Percentiles rank a stretch among this genome's conserved stretches.
These are phyloP conservation scores for Ethmia dodecea DNA, from an alignment of 2,888 invertebrate genomes.

Conservation along the genomic window DNA sequence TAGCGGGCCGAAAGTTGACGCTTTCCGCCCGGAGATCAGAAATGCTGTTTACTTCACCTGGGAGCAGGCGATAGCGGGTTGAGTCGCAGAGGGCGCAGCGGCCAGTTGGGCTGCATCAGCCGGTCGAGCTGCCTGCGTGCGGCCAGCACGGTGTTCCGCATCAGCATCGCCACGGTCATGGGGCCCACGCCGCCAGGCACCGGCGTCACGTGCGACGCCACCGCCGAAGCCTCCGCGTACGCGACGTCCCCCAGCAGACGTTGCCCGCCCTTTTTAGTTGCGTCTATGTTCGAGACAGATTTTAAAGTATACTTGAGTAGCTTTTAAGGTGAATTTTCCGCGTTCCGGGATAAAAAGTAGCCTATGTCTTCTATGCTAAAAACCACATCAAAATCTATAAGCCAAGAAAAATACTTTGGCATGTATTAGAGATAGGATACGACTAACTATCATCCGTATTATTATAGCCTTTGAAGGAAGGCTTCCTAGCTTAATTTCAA, in stretches of 20 bases:
- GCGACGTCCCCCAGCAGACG: conserved; percentile 97
- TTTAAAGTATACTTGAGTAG: no score
- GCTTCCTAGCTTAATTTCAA: no score
- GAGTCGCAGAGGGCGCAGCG: conserved; percentile 81
- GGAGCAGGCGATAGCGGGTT: conserved; percentile 86
- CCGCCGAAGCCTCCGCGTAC: conserved; percentile 85
- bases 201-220: conserved; percentile 94
- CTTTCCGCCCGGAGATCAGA: background rate
- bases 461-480: no score
- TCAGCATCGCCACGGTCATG: conserved; percentile 99
- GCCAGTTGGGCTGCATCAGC: conserved; percentile 82
- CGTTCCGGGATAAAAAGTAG: no score
- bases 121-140: conserved; percentile 81
- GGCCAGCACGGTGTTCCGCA: conserved; percentile 95
- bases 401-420: no score
- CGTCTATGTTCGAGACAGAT: no score
- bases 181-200: conserved; percentile 99
- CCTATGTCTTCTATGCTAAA: no score
- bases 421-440: no score
- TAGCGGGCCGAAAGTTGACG: background rate
- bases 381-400: no score
- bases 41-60: conserved; percentile 72
- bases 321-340: no score
- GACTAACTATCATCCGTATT: no score
- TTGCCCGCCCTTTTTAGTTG: conserved; percentile 86